These are phyloP conservation scores for Lutjanus campechanus DNA, from an alignment of 2,797 vertebrate species.

Conservation along the genomic window DNA sequence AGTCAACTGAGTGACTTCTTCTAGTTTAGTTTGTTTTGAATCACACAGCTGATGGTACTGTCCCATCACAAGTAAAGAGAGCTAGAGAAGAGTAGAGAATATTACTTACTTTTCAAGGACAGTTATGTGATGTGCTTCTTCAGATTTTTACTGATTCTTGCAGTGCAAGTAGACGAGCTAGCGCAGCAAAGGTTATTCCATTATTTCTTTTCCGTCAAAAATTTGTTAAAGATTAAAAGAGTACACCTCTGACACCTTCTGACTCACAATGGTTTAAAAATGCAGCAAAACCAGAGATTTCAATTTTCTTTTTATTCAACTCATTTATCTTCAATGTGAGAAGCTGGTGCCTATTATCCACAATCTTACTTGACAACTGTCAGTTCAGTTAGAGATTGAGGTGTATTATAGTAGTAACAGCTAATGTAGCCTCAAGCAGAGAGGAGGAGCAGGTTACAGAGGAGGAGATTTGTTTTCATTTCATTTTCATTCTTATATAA, in stretches of 20 bases:
- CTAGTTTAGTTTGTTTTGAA: no score
- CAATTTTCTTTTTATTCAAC: background rate
- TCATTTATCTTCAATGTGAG: background rate
- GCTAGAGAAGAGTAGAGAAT: no score
- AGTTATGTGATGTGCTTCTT: background rate
- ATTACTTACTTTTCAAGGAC: background rate
- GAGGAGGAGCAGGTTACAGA: background rate
- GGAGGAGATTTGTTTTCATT: background rate
- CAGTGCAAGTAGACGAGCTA: background rate
- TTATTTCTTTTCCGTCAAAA: no score
- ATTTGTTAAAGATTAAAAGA: background rate
- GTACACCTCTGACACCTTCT: background rate
- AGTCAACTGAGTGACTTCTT: no score
- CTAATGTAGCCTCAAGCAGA: background rate
- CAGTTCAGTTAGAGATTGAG: background rate
- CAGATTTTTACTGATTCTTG: no score
- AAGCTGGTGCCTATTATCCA: background rate
- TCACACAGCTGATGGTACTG: no score
- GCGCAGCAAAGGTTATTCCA: no score
- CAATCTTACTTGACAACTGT: background rate
- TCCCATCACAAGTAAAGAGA: no score
- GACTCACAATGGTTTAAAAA: background rate
- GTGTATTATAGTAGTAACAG: background rate
- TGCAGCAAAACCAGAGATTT: background rate
- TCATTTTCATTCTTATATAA: background rate